A percentile compares a stretch with the other conserved stretches of the same genome.
Evolutionary conservation across 2,888 invertebrate genomes (phyloP).

Genomic region (Poecilobothrus nobilitatus): DNA sequence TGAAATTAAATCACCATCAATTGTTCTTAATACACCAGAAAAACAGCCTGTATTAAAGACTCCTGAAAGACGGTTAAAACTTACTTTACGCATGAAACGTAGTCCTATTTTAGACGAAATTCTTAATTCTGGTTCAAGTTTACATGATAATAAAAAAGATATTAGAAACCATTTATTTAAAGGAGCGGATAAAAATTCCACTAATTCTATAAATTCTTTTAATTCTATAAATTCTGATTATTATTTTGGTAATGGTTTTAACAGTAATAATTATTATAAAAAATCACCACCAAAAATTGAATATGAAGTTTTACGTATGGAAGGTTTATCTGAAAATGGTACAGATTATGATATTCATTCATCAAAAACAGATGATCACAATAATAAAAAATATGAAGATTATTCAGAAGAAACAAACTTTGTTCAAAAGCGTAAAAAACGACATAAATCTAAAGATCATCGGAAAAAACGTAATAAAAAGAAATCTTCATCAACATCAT

Average conservation of each 20-base stretch:
- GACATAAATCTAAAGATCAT: constrained; percentile 51
- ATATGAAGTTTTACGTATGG: constrained; percentile 75
- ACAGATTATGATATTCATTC: constrained; percentile 28
- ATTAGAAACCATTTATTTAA: not conserved
- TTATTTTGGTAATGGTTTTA: not conserved
- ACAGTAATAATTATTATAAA: not conserved
- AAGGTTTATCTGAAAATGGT: constrained; percentile 54
- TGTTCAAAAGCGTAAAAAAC: constrained; percentile 47
- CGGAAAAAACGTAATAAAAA: constrained; percentile 16
- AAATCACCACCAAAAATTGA: constrained; percentile 54
- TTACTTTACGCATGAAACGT: constrained; percentile 78
- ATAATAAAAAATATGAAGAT: constrained; percentile 13
- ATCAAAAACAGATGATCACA: constrained; percentile 17
- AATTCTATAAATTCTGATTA: not conserved
- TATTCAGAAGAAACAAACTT: constrained; percentile 25
- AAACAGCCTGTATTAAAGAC: constrained; percentile 42
- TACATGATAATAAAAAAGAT: constrained; percentile 48
- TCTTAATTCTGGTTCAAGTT: constrained; percentile 66
- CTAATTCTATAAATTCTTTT: not conserved
- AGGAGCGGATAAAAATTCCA: not conserved
- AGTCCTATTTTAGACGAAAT: constrained; percentile 79
- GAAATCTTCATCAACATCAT: constrained; percentile 22
- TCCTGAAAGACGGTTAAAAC: constrained; percentile 53
- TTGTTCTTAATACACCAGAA: constrained; percentile 16
- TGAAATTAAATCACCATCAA: constrained; percentile 14